Conservation (phyloP, 2,113 vertebrate species). For the Brevimyrus niger region DNA sequence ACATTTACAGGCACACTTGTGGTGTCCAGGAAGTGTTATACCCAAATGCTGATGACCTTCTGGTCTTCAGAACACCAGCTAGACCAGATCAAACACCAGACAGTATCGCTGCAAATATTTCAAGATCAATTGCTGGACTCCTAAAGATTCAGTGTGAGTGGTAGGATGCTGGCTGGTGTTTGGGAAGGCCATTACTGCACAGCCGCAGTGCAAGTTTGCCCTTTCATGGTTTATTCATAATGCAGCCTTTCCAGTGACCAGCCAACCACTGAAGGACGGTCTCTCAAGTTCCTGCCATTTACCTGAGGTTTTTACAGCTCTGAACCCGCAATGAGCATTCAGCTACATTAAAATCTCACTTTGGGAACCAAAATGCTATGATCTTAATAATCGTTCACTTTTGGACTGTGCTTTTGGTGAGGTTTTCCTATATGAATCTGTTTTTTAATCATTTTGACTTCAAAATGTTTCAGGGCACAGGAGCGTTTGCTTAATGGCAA, state of each 20-base stretch:
- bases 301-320: background rate
- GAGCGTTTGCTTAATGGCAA: background rate
- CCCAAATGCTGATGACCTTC: background rate
- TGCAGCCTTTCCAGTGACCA: background rate
- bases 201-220: background rate
- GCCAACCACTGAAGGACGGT: background rate
- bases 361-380: background rate
- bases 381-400: background rate
- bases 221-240: background rate
- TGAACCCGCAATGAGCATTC: background rate
- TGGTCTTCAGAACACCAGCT: background rate
- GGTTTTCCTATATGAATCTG: background rate
- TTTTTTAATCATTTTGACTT: background rate
- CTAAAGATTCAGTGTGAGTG: background rate
- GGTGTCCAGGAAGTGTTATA: background rate
- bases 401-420: background rate
- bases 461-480: background rate
- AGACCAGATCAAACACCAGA: background rate
- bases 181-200: background rate
- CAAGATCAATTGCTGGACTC: background rate
- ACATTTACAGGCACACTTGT: background rate
- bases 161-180: background rate
- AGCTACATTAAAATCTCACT: background rate
- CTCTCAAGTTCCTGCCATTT: background rate
- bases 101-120: background rate